Evolutionary conservation across 2,797 vertebrate genomes (phyloP).

Genomic region (Smutsia gigantea): DNA sequence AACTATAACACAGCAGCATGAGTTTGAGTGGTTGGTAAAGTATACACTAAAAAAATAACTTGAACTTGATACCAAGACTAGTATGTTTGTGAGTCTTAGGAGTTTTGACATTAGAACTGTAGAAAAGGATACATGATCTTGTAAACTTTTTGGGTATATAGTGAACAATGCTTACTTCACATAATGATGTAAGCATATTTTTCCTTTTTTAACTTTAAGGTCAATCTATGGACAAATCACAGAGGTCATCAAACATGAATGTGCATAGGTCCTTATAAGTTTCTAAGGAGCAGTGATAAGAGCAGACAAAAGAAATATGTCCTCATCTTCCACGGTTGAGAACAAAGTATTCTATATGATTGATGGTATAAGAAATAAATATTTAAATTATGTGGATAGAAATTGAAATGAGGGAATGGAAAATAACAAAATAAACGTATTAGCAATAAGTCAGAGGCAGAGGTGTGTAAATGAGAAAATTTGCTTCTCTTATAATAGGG

Average conservation of each 20-base stretch:
- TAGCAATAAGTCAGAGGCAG: neutral
- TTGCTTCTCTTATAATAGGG: neutral
- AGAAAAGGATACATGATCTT: neutral
- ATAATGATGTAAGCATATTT: neutral
- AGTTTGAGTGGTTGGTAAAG: neutral
- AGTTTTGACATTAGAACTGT: neutral
- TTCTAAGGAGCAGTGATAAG: neutral
- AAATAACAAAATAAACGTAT: neutral
- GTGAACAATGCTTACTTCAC: neutral
- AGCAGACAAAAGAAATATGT: neutral
- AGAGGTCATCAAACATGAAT: neutral
- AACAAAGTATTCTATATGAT: neutral
- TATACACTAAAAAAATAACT: neutral
- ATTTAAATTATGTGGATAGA: neutral
- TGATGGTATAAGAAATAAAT: constrained; percentile 8
- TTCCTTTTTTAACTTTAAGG: constrained; percentile 22
- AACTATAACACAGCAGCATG: neutral
- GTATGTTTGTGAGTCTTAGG: neutral
- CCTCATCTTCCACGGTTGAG: neutral
- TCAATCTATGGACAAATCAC: neutral
- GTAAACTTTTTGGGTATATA: neutral
- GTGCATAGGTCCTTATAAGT: neutral
- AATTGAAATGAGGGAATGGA: neutral
- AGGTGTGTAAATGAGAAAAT: neutral
- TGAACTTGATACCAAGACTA: neutral